Percentiles rank a stretch among this genome's conserved stretches.
phyloP scores from a whole-genome alignment of 1,140 invertebrate species.

The Thaumetopoea pityocampa region DNA sequence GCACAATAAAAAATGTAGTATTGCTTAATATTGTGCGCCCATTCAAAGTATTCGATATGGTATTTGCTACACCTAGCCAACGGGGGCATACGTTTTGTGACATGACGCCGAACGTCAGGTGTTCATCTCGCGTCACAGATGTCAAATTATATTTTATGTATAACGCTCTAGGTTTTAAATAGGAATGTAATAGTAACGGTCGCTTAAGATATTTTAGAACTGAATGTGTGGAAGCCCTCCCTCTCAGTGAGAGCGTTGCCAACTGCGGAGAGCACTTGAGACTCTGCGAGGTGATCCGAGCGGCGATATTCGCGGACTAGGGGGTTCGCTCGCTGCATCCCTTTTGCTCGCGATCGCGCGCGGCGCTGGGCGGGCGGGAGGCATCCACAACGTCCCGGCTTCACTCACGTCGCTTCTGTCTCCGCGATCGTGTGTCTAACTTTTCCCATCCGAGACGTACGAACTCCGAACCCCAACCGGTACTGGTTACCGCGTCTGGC shows the following conservation, averaged over 20 bases:
- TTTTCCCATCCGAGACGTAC: slow-evolving; percentile 66
- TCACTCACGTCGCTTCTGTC: slow-evolving; percentile 69
- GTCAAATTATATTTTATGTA: slow-evolving; percentile 38
- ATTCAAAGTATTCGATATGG: slow-evolving; percentile 73
- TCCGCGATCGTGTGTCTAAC: slow-evolving; percentile 64
- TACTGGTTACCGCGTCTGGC: slow-evolving; percentile 48
- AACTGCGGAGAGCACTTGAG: slow-evolving; percentile 62
- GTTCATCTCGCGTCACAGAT: slow-evolving; percentile 49
- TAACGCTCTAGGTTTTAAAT: slow-evolving; percentile 32
- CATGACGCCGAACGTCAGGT: slow-evolving; percentile 72
- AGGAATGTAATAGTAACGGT: slow-evolving; percentile 12
- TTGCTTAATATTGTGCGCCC: slow-evolving; percentile 72
- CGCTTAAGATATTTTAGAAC: slow-evolving; percentile 39
- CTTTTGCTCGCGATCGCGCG: slow-evolving; percentile 59
- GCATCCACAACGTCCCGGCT: slow-evolving; percentile 37
- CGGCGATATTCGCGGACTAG: slow-evolving; percentile 63
- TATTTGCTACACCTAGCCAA: slow-evolving; percentile 74
- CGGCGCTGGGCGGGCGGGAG: slow-evolving; percentile 65
- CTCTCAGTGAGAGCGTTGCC: slow-evolving; percentile 56
- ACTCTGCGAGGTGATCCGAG: slow-evolving; percentile 65
- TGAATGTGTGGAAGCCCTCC: slow-evolving; percentile 49
- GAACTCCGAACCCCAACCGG: slow-evolving; percentile 62
- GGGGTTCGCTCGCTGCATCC: slow-evolving; percentile 61
- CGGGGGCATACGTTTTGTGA: slow-evolving; percentile 70
- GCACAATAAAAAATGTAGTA: slow-evolving; percentile 62